Evolutionary conservation across 2,797 vertebrate genomes (phyloP).

Genomic region (Spheniscus humboldti): DNA sequence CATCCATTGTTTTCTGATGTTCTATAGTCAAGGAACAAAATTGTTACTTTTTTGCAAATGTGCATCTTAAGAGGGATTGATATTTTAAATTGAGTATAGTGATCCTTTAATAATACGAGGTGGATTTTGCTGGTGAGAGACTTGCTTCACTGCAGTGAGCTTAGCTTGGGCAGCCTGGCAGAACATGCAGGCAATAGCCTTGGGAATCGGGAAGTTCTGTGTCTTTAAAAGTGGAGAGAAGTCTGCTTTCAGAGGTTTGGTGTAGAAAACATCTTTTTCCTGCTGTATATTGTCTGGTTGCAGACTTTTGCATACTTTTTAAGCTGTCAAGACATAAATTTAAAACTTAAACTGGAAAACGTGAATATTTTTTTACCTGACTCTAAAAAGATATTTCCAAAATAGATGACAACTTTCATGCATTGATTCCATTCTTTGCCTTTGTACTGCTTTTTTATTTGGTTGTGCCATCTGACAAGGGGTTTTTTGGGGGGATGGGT

Average conservation of each 20-base stretch:
- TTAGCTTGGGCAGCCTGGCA: not conserved
- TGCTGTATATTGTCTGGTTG: not conserved
- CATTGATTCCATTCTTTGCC: not conserved
- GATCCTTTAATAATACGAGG: not conserved
- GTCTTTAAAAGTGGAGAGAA: not conserved
- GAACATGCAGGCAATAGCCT: not conserved
- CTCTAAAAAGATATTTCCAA: not conserved
- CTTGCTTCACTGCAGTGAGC: not conserved
- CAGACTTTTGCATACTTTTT: not conserved
- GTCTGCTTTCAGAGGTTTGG: not conserved
- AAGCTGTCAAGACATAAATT: not conserved
- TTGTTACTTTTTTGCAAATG: not conserved
- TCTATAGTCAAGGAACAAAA: not conserved
- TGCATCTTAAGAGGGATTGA: not conserved
- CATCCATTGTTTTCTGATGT: not conserved
- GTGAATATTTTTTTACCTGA: not conserved
- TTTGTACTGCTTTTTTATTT: not conserved
- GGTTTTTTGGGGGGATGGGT: fast-evolving
- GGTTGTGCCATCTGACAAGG: not conserved
- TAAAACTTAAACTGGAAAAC: not conserved
- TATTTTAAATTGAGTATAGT: not conserved
- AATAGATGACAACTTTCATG: not conserved
- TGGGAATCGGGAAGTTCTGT: not conserved
- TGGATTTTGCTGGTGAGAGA: not conserved
- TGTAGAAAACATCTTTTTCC: not conserved